Percentiles rank a stretch among this genome's conserved stretches.
Evolutionary conservation across 1,140 invertebrate species (phyloP).

Genomic region (Coptotermes formosanus): DNA sequence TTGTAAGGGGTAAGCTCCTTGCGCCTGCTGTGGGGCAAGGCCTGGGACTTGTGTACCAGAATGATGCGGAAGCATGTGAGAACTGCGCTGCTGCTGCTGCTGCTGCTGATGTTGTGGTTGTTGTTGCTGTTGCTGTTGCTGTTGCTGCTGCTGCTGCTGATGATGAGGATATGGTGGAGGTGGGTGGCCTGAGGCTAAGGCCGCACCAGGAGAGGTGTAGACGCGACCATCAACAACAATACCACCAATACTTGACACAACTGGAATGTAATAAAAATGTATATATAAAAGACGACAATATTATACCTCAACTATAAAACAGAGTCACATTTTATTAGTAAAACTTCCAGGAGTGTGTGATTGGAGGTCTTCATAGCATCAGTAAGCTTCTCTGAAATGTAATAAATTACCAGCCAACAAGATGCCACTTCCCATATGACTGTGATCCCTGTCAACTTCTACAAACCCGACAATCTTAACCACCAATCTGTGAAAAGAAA

Average conservation of each 20-base stretch:
- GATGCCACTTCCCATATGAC: too few relatives aligned
- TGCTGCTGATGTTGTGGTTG: slow-evolving; percentile 43
- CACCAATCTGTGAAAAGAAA: too few relatives aligned
- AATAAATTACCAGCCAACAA: too few relatives aligned
- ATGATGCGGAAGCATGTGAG: not conserved
- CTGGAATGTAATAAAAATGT: slow-evolving; percentile 45
- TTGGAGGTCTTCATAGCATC: too few relatives aligned
- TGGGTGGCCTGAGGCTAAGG: slow-evolving; percentile 42
- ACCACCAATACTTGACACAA: slow-evolving; percentile 68
- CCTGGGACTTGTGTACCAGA: not conserved
- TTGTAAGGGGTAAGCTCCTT: slow-evolving; percentile 18
- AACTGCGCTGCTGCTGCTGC: slow-evolving; percentile 37
- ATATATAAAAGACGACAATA: not conserved
- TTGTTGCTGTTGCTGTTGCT: slow-evolving; percentile 42
- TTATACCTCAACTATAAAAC: not conserved
- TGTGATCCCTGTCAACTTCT: too few relatives aligned
- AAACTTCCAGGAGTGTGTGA: too few relatives aligned
- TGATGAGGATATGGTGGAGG: slow-evolving; percentile 39
- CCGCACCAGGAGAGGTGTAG: slow-evolving; percentile 46
- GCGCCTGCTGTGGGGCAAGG: slow-evolving; percentile 23
- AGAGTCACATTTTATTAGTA: too few relatives aligned
- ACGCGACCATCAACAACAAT: slow-evolving; percentile 74
- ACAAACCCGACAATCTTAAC: too few relatives aligned
- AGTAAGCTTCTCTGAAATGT: too few relatives aligned
- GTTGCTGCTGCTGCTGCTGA: slow-evolving; percentile 44